A percentile compares a stretch with the other conserved stretches of the same genome.
These are phyloP conservation scores for Encarsia formosa DNA, from an alignment of 2,888 invertebrate genomes.

Conservation along the genomic window DNA sequence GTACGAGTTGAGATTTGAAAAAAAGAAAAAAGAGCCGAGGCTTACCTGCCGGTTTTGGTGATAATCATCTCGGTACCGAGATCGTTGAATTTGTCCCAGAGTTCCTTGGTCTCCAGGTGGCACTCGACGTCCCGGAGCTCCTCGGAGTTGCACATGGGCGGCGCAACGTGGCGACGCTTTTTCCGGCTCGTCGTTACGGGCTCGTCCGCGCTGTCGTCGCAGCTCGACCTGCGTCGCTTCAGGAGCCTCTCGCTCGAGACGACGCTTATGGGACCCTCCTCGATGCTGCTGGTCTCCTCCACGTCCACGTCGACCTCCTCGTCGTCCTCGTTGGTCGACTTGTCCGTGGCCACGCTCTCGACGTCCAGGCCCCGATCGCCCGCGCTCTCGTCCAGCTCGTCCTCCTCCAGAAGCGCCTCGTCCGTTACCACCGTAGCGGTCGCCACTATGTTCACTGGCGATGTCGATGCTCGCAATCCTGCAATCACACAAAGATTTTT, in stretches of 20 bases:
- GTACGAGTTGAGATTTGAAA: too few species aligned
- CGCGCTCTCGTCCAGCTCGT: slow-evolving; percentile 52
- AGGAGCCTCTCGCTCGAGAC: slow-evolving; percentile 1
- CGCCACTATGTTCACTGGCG: slow-evolving; percentile 47
- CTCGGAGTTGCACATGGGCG: slow-evolving; percentile 53
- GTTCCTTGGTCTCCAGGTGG: slow-evolving; percentile 73
- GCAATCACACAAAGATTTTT: slow-evolving; percentile 8
- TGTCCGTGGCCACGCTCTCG: slow-evolving; percentile 50
- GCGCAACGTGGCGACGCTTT: slow-evolving; percentile 47
- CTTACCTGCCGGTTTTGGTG: slow-evolving; percentile 76
- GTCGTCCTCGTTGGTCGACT: slow-evolving; percentile 44
- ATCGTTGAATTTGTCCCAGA: slow-evolving; percentile 77
- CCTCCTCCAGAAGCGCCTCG: slow-evolving; percentile 50
- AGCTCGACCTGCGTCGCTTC: slow-evolving; percentile 13
- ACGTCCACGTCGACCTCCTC: slow-evolving; percentile 59
- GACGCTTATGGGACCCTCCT: slow-evolving; percentile 45
- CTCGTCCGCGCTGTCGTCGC: slow-evolving; percentile 42
- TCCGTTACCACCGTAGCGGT: slow-evolving; percentile 53
- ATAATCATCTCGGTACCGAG: slow-evolving; percentile 83
- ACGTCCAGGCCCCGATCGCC: slow-evolving; percentile 54
- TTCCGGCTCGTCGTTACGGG: slow-evolving; percentile 32
- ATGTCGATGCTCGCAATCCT: slow-evolving; percentile 38
- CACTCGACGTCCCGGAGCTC: slow-evolving; percentile 65
- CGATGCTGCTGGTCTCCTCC: slow-evolving; percentile 59
- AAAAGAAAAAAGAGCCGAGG: too few species aligned